Evolutionary conservation across 1,140 invertebrate species (phyloP), one percentile per base, ranked within the genome.

Genomic region (Arctopsyche grandis): DNA sequence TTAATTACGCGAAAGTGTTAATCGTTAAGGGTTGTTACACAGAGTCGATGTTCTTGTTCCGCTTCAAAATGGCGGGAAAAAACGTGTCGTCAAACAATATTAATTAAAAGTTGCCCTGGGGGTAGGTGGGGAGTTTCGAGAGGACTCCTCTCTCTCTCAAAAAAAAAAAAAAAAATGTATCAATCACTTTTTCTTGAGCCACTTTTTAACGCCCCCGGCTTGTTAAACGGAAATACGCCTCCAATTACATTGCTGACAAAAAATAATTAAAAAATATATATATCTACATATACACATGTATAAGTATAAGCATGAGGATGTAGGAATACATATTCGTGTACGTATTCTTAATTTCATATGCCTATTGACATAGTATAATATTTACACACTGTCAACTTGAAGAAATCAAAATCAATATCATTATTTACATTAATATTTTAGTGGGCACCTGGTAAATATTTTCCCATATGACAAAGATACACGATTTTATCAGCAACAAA

Each of bases 31-130:
- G 74, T 60, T 26, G 43, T 52, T 48, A 43, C 24, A 74, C 44
- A 48, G 12, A 26, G 16, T 56, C 74, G 16, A 22, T 46, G 5
- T 74, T 52, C 22, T 56, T 74, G 24, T 63, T 76, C 29, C 22
- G 74, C 26, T 48, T 43, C 58, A 29, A 63, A 76, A 52, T 52
- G 69, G 63, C 24, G 58, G 52, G 44, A 58, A 81, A 75, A 81
- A 78, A 78, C 46, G 63, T 79, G 74, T 79, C 74, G 77, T 73
- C 56, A 76, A 79, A 81, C 80, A 81, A 81, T 79, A 81, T 81
- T 81, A 81, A 81, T 81, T 81, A 81, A 76, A 81, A 71, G 21
- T 76, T 69, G 80, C 80, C 77, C 43, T 48, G 63, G 19, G 63
- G 63, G 63, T 24, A 52, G 16, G 16, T 16, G 58, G 16, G 10